Base-by-base conservation (phyloP, 1,140 invertebrate species). In the Campodea augens region DNA sequence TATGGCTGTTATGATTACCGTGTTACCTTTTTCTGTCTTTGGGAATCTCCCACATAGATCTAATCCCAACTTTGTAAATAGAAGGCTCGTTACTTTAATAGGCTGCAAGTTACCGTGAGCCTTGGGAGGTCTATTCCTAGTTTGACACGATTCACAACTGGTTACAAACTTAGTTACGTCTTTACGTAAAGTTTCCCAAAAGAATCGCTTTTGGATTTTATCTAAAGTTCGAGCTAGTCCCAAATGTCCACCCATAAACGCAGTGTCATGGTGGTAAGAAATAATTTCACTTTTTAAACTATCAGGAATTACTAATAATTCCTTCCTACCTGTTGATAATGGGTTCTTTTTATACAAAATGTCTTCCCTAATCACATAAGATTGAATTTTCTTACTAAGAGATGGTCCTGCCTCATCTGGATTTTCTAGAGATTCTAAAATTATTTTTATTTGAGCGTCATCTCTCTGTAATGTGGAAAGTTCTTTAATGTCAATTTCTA, bases 91-190 rank as follows among this genome's bases (percentile, higher is more conserved):
- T 5, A 51, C 54, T n/a, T 53, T 52, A 1, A 57, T 61, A 12
- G 61, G 59, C 13, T 55, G 51, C 57, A 60, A 60, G 32, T 58
- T 58, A 13, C 54, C 51, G 54, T 55, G 48, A 55, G 4, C 41
- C 51, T 49, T 52, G 57, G 12, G 54, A 52, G 13, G 2, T 10
- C 55, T 50, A 55, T 61, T 63, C 41, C 55, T 56, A 24, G 49
- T 50, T 51, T 64, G 60, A 45, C 59, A 62, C 3, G 38, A 54
- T 21, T 43, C 5, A 47, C 62, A 62, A 32, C 7, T 0, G 36
- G 45, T 36, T 54, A 49, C 10, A 60, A 49, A 40, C 55, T 60
- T 5, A 53, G 50, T 44, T 55, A 54, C 41, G 22, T 57, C 52
- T 18, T 55, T 41, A 38, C 54, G 57, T 54, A 61, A 58, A 5